Evolutionary conservation across 2,888 invertebrate species (phyloP).

Genomic region (Polyommatus iphigenia): DNA sequence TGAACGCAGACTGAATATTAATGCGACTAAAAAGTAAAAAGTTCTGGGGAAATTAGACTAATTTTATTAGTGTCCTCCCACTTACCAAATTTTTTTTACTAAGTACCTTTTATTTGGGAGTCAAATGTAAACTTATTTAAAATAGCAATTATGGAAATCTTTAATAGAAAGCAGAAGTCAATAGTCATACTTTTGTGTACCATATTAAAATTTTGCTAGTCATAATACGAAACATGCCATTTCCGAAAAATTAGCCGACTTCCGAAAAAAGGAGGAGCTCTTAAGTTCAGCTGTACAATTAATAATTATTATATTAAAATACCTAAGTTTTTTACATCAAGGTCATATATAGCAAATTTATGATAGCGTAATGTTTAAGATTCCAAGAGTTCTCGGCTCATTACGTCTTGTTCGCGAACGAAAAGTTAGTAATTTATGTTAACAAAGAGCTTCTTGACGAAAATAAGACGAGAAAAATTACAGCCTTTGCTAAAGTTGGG

Average conservation of each 20-base stretch:
- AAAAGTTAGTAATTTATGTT: conserved; percentile 27
- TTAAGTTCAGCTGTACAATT: no score
- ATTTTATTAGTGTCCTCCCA: background rate
- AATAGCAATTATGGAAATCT: no score
- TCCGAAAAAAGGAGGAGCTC: no score
- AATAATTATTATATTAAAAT: no score
- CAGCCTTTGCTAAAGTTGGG: background rate
- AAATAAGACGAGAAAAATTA: conserved; percentile 22
- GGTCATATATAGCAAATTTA: conserved; percentile 1
- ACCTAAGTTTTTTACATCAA: background rate
- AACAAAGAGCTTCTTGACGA: conserved; percentile 21
- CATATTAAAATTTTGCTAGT: no score
- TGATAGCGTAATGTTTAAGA: background rate
- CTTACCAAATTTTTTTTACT: background rate
- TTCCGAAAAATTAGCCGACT: no score
- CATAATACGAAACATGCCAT: no score
- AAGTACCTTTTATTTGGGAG: no score
- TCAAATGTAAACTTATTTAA: no score
- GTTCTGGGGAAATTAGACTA: background rate
- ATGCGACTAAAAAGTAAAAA: background rate
- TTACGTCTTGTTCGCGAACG: background rate
- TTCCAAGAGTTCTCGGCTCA: background rate
- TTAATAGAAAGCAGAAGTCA: no score
- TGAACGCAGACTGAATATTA: conserved; percentile 35
- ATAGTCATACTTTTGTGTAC: no score